phyloP scores from a whole-genome alignment of 2,797 vertebrate species.

The Rhyacichthys aspro region DNA sequence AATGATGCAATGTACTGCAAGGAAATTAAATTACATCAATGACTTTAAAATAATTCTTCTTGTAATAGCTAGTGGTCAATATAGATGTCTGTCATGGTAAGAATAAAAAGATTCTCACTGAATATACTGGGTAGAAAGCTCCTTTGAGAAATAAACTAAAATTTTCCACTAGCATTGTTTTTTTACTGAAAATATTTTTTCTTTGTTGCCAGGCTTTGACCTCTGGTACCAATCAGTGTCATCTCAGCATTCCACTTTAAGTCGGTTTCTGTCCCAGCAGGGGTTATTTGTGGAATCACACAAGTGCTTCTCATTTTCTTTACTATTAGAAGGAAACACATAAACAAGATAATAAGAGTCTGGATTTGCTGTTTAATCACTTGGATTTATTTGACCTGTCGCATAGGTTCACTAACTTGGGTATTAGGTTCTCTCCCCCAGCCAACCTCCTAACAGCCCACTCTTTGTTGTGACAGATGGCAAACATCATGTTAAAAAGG shows the following conservation, averaged over 20 bases:
- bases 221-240: not conserved
- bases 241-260: constrained; percentile 15
- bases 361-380: constrained; percentile 47
- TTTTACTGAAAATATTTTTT: constrained; percentile 31
- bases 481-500: constrained; percentile 44
- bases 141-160: too few species aligned
- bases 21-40: too few species aligned
- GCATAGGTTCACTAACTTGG: constrained; percentile 30
- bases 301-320: constrained; percentile 59
- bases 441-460: constrained; percentile 24
- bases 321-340: constrained; percentile 34
- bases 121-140: too few species aligned
- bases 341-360: constrained; percentile 53
- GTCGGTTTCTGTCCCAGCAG: constrained; percentile 37
- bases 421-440: constrained; percentile 43
- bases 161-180: constrained; percentile 22
- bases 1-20: too few species aligned
- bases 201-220: not conserved
- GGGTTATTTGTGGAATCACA: constrained; percentile 50
- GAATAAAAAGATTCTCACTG: too few species aligned
- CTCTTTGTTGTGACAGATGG: constrained; percentile 48
- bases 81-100: too few species aligned
- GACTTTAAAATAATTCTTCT: too few species aligned
- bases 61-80: too few species aligned
- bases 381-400: constrained; percentile 51